Conservation (phyloP, 2,797 vertebrate species). For the Mionectes olivaceus region DNA sequence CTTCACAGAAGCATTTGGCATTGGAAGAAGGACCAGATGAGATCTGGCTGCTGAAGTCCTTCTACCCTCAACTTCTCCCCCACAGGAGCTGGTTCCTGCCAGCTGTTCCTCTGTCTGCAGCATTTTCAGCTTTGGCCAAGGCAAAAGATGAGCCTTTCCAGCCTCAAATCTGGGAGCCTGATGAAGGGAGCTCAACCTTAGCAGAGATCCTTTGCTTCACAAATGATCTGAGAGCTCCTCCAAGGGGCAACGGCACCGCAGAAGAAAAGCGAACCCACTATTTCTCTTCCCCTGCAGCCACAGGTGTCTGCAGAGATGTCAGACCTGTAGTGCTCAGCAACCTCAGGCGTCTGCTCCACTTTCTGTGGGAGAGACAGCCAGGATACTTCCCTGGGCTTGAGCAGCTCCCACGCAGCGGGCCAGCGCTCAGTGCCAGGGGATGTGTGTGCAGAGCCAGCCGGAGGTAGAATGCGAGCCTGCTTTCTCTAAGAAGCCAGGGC, state of each 20-base stretch:
- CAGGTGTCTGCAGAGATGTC: not conserved
- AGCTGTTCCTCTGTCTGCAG: not conserved
- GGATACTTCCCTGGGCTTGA: not conserved
- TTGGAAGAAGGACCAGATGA: not conserved
- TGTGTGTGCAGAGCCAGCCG: slow-evolving; percentile 55
- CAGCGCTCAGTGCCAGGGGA: slow-evolving; percentile 38
- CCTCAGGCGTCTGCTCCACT: not conserved
- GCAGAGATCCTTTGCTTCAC: not conserved
- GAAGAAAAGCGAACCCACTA: not conserved
- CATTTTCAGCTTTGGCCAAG: not conserved
- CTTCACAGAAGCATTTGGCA: not conserved
- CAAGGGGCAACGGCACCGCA: not conserved
- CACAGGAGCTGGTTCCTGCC: not conserved
- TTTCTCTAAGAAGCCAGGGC: slow-evolving; percentile 39
- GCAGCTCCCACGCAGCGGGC: slow-evolving; percentile 53
- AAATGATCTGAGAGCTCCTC: slow-evolving; percentile 34
- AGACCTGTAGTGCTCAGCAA: not conserved
- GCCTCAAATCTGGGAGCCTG: not conserved
- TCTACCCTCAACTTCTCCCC: not conserved
- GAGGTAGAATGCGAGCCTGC: slow-evolving; percentile 19
- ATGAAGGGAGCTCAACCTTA: not conserved
- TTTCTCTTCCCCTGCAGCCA: fast-evolving
- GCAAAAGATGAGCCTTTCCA: not conserved
- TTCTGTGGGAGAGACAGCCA: not conserved
- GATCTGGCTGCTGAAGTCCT: not conserved